These are phyloP conservation scores for Eupeodes latifasciatus DNA, from an alignment of 2,888 invertebrate genomes.

Conservation along the genomic window DNA sequence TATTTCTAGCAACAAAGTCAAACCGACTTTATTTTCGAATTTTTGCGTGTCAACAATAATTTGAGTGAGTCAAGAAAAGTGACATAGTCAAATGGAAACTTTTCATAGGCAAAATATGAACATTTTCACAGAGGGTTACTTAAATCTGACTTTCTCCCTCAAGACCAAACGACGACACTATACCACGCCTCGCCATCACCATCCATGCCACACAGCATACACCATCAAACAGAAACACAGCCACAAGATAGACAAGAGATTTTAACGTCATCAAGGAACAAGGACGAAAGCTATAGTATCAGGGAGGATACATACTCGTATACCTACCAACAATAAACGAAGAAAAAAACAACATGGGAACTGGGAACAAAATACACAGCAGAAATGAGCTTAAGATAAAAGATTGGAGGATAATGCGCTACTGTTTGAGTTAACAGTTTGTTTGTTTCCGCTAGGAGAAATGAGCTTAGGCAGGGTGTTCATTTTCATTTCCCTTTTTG, in stretches of 20 bases:
- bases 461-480: slow-evolving; percentile 56
- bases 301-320: no score
- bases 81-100: slow-evolving; percentile 66
- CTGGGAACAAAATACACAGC: slow-evolving; percentile 52
- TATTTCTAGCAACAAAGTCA: slow-evolving; percentile 17
- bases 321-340: slow-evolving; percentile 2
- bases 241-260: slow-evolving; percentile 29
- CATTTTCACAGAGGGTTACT: slow-evolving; percentile 42
- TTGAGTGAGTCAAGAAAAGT: slow-evolving; percentile 70
- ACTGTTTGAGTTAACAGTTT: slow-evolving; percentile 74
- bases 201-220: neutral
- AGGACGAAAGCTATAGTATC: neutral
- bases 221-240: neutral
- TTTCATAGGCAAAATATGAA: slow-evolving; percentile 56
- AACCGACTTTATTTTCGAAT: slow-evolving; percentile 57
- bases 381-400: slow-evolving; percentile 68
- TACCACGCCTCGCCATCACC: neutral
- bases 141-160: slow-evolving; percentile 23
- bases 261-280: slow-evolving; percentile 22
- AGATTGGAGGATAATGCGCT: slow-evolving; percentile 73
- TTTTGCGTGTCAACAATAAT: slow-evolving; percentile 71
- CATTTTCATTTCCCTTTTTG: slow-evolving; percentile 41
- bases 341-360: slow-evolving; percentile 35
- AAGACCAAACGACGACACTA: neutral
- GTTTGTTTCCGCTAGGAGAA: slow-evolving; percentile 71